Conservation (phyloP, 2,888 invertebrate genomes). For the Caenorhabditis sp. region DNA sequence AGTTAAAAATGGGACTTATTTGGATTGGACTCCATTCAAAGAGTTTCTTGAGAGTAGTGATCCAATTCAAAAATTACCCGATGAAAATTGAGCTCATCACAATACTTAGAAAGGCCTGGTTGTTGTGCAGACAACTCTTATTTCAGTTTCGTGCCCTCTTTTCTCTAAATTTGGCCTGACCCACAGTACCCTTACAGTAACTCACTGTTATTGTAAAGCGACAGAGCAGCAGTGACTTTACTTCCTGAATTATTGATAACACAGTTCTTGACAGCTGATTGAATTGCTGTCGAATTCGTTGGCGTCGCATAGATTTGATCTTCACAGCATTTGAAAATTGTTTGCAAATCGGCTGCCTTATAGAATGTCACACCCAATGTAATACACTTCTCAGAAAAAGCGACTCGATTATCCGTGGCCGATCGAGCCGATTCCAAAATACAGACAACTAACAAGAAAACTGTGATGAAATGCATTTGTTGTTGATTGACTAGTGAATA, state of each 20-base stretch:
- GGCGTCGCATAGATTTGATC: constrained; percentile 21
- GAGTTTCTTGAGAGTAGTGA: too few relatives aligned
- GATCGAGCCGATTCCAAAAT: neutral
- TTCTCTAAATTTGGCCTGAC: too few relatives aligned
- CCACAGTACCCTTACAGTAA: too few relatives aligned
- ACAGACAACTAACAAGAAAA: neutral
- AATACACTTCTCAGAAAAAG: constrained; percentile 13
- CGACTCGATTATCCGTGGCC: constrained; percentile 13
- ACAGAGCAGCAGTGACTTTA: constrained; percentile 18
- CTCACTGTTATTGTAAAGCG: constrained; percentile 18
- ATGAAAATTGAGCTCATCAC: too few relatives aligned
- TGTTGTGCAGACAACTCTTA: too few relatives aligned
- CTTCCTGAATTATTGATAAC: constrained; percentile 32
- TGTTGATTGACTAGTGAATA: too few relatives aligned
- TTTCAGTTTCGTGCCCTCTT: too few relatives aligned
- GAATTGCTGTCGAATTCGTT: constrained; percentile 18
- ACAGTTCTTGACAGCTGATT: constrained; percentile 17
- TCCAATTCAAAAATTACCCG: too few relatives aligned
- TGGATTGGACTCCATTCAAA: too few relatives aligned
- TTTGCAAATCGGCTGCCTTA: constrained; percentile 20
- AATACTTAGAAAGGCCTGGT: too few relatives aligned
- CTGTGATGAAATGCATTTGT: neutral
- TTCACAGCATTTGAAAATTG: constrained; percentile 16
- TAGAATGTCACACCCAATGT: constrained; percentile 25
- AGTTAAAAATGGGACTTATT: too few relatives aligned